phyloP scores from a whole-genome alignment of 2,113 vertebrate genomes.

The Grus americana region DNA sequence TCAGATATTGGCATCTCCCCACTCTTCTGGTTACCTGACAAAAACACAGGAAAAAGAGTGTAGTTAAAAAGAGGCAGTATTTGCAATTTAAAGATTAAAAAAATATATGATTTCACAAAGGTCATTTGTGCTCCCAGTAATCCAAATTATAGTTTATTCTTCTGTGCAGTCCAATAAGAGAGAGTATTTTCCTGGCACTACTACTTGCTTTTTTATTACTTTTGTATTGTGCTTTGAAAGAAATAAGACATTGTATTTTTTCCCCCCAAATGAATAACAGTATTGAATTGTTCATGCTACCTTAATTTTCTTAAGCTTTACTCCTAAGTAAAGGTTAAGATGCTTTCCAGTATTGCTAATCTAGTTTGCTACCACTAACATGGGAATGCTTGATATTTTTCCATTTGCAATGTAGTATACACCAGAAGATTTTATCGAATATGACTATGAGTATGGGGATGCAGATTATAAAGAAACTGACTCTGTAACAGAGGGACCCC shows the following conservation, averaged over 20 bases:
- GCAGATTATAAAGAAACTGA: slow-evolving; percentile 85
- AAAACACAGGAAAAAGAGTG: not conserved
- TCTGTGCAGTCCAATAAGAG: not conserved
- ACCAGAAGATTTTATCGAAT: slow-evolving; percentile 89
- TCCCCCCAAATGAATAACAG: not conserved
- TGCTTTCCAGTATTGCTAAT: slow-evolving; percentile 52
- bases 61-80: not conserved
- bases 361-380: slow-evolving; percentile 69
- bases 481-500: slow-evolving; percentile 77
- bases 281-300: not conserved
- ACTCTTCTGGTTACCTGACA: not conserved
- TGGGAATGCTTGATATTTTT: slow-evolving; percentile 73
- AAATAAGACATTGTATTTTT: not conserved
- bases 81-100: not conserved
- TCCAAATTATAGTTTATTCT: not conserved
- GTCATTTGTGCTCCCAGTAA: not conserved
- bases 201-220: slow-evolving; percentile 17
- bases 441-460: slow-evolving; percentile 96
- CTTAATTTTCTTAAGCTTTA: slow-evolving; percentile 58
- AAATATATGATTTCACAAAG: not conserved
- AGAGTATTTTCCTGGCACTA: not conserved
- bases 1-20: not conserved
- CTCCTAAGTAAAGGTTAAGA: slow-evolving; percentile 61
- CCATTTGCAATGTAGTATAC: slow-evolving; percentile 85
- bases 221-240: not conserved